Evolutionary conservation across 2,113 vertebrate species (phyloP), one percentile per base, ranked within the genome.

Genomic region (Pelmatolapia mariae): DNA sequence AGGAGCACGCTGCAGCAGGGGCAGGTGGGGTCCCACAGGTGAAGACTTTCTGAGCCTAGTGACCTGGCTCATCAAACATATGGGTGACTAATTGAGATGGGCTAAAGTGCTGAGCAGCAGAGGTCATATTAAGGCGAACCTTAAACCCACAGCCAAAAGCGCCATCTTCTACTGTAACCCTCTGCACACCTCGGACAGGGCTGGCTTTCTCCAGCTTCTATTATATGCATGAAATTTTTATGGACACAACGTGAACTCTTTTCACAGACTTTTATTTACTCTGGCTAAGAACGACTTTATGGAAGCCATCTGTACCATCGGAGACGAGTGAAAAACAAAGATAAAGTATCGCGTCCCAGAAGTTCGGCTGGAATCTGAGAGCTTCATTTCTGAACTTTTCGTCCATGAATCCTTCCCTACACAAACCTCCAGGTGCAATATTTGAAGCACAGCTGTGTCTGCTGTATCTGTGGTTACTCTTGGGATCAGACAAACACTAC

Each of bases 11-110:
- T 82, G 89, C 85, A 84, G 90, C 76, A 36, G 87, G 94, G 87
- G 90, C 91, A 87, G 87, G 59, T 33, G 80, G 66, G 90, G 90
- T 88, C 90, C 82, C 85, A 68, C 82, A 95, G 93, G 93, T 90
- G 92, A 91, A 80, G 93, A 81, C 86, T 89, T 83, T 86, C 59
- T 83, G 89, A 91, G 93, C 85, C 81, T 63, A 15, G 86, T 81
- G 92, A 95, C 91, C 93, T 40, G 8, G 82, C 91, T 93, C 89
- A 80, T 93, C 88, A 90, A 93, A 92, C 91, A 93, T 91, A 95
- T 90, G 93, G 91, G 87, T 89, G 88, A 94, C 93, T 95, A 95
- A 96, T 95, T 95, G 93, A 94, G 91, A 92, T 79, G 85, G 93
- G 91, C 84, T 89, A 84, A 90, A 63, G 90, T 89, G 91, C 87